Conservation (phyloP, 2,797 vertebrate species). For the Typhlichthys eigenmanni region DNA sequence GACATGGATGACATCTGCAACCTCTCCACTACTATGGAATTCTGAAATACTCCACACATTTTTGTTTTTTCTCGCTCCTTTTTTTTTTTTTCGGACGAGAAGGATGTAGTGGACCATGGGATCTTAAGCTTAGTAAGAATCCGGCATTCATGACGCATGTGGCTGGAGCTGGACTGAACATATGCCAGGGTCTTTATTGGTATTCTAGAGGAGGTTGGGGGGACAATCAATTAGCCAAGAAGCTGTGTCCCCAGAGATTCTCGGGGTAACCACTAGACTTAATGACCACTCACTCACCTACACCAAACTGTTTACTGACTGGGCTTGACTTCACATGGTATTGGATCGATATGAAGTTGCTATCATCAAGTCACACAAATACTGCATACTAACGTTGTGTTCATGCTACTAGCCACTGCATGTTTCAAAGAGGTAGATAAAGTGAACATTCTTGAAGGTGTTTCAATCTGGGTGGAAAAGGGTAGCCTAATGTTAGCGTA, state of each 20-base stretch:
- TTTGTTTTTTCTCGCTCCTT: conserved; percentile 16
- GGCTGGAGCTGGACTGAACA: conserved; percentile 52
- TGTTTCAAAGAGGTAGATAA: conserved; percentile 13
- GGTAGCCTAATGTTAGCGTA: conserved; percentile 33
- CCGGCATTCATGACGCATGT: conserved; percentile 65
- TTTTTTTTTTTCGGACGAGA: conserved; percentile 54
- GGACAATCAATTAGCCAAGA: conserved; percentile 72
- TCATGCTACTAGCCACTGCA: neutral
- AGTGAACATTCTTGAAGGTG: conserved; percentile 11
- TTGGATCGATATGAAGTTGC: conserved; percentile 8
- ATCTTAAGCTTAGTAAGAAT: conserved; percentile 69
- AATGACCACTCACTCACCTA: conserved; percentile 37
- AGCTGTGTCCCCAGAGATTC: conserved; percentile 54
- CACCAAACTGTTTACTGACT: conserved; percentile 43
- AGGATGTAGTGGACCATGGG: conserved; percentile 75
- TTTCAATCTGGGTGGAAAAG: conserved; percentile 40
- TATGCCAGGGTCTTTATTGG: conserved; percentile 72
- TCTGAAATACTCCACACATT: conserved; percentile 41
- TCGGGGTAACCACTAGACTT: conserved; percentile 57
- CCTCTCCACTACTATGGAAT: conserved; percentile 45
- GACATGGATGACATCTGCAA: conserved; percentile 47
- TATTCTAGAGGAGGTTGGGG: conserved; percentile 58
- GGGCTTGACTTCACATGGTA: conserved; percentile 40
- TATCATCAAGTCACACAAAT: neutral
- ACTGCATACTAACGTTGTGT: neutral